Evolutionary conservation across 2,113 vertebrate genomes (phyloP).

Genomic region (Ptychochromis oligacanthus): DNA sequence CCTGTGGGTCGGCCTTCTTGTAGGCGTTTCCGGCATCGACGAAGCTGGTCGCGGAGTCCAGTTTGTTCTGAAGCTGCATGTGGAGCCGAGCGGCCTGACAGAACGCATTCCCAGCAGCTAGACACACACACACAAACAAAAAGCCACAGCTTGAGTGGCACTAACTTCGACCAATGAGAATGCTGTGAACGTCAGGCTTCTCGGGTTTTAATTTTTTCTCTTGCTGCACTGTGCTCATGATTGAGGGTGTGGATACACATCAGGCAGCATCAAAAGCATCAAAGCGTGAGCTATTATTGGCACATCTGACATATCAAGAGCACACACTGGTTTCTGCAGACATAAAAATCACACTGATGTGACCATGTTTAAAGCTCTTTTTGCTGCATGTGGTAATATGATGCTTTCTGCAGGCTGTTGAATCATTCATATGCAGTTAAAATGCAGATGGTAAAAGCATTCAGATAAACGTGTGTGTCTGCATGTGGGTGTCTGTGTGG

Average conservation of each 20-base stretch:
- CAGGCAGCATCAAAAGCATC: slow-evolving; percentile 7
- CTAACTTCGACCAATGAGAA: background rate
- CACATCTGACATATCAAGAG: background rate
- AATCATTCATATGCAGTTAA: slow-evolving; percentile 6
- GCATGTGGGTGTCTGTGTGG: slow-evolving; percentile 6
- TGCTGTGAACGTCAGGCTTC: background rate
- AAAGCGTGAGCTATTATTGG: slow-evolving; percentile 27
- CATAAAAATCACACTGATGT: background rate
- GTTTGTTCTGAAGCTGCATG: slow-evolving; percentile 98
- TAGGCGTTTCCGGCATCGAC: slow-evolving; percentile 97
- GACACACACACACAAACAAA: background rate
- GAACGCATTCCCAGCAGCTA: slow-evolving; percentile 95
- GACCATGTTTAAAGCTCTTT: background rate
- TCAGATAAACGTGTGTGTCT: background rate
- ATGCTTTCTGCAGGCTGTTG: background rate
- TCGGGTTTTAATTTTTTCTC: background rate
- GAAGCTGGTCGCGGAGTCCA: slow-evolving; percentile 95
- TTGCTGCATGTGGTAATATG: background rate
- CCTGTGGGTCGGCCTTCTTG: slow-evolving; percentile 97
- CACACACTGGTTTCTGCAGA: slow-evolving; percentile 17
- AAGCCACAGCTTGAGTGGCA: background rate
- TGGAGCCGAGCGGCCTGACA: slow-evolving; percentile 97
- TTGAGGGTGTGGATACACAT: background rate
- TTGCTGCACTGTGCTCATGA: background rate
- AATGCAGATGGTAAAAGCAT: background rate